These are phyloP conservation scores for Prunella fulvescens DNA, from an alignment of 2,113 vertebrate genomes.

Conservation along the genomic window DNA sequence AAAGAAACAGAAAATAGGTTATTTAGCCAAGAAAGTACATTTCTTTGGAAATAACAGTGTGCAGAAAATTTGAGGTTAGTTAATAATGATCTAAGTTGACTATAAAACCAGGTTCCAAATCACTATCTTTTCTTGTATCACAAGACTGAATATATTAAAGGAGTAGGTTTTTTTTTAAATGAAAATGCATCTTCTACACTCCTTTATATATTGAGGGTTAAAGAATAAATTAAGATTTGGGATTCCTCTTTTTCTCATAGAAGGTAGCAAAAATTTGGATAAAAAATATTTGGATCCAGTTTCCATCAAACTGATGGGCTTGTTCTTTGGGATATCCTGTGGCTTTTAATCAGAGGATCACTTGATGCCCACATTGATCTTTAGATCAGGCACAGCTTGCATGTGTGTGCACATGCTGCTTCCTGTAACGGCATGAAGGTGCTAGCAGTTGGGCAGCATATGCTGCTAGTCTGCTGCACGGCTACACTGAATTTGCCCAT, in stretches of 20 bases:
- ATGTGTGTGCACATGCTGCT: not conserved
- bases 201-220: not conserved
- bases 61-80: not conserved
- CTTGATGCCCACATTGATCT: not conserved
- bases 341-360: not conserved
- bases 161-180: not conserved
- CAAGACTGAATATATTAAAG: not conserved
- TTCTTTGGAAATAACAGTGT: not conserved
- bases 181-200: not conserved
- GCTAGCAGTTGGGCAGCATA: slow-evolving; percentile 10
- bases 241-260: not conserved
- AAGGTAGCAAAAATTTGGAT: not conserved
- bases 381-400: not conserved
- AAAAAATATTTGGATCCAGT: not conserved
- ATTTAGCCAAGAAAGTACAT: not conserved
- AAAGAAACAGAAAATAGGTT: not conserved
- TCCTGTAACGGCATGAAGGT: not conserved
- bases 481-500: slow-evolving; percentile 10
- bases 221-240: not conserved
- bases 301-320: not conserved
- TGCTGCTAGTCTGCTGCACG: slow-evolving; percentile 30
- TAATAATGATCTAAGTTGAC: not conserved
- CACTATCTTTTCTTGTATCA: not conserved
- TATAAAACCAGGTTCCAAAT: not conserved
- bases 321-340: not conserved